Evolutionary conservation across 2,888 invertebrate genomes (phyloP).

Genomic region (Andrena fulva): DNA sequence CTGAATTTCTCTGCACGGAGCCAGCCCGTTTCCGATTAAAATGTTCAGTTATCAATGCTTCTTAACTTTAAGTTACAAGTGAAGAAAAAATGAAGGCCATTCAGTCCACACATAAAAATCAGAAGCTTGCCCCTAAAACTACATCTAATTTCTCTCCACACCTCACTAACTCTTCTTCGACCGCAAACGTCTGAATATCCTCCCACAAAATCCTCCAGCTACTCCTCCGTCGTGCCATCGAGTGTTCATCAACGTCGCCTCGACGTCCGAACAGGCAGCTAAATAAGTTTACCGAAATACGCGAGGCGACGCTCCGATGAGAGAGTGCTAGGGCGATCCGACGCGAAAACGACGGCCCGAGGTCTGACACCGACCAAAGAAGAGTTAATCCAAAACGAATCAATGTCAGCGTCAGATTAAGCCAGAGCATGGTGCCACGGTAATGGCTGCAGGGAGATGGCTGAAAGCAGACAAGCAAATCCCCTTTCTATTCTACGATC

Average conservation of each 20-base stretch:
- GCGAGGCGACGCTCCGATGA: conserved; percentile 19
- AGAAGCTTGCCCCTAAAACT: too few species aligned
- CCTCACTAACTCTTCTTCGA: too few species aligned
- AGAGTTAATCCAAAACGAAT: conserved; percentile 68
- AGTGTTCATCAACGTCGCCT: neutral
- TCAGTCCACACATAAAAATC: too few species aligned
- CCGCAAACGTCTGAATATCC: too few species aligned
- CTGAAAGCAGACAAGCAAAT: conserved; percentile 48
- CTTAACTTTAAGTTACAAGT: too few species aligned
- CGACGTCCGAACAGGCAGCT: neutral
- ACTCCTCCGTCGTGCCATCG: neutral
- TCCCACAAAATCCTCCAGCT: too few species aligned
- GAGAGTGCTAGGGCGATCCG: conserved; percentile 15
- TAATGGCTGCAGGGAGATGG: conserved; percentile 43
- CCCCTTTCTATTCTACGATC: conserved; percentile 51
- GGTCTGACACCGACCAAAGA: conserved; percentile 40
- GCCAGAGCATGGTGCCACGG: conserved; percentile 35
- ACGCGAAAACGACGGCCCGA: conserved; percentile 31
- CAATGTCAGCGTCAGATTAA: conserved; percentile 70
- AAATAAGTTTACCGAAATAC: conserved; percentile 23
- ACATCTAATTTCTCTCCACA: too few species aligned
- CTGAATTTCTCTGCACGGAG: too few species aligned
- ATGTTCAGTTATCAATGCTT: too few species aligned
- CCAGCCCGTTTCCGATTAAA: too few species aligned
- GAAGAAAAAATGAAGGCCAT: too few species aligned